Conservation (phyloP, 2,113 vertebrate species). For the Equus quagga region DNA sequence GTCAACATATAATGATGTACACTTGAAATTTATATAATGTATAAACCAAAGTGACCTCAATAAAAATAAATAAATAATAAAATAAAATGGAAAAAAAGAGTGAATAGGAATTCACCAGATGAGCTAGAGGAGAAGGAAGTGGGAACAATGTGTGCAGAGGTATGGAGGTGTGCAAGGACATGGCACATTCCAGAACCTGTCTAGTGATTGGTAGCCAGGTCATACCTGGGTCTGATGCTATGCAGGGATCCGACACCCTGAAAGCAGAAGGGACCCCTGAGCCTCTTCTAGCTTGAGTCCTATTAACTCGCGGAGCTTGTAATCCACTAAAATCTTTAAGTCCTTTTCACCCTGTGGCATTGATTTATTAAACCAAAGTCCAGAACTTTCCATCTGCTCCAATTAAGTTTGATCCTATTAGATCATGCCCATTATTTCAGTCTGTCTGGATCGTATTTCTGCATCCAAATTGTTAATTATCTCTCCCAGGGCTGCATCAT, state of each 20-base stretch:
- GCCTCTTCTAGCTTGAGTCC: neutral
- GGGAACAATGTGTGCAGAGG: accelerated
- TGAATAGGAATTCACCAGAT: neutral
- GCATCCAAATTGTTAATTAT: neutral
- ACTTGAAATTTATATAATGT: too few species aligned
- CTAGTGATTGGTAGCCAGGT: neutral
- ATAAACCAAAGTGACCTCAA: too few species aligned
- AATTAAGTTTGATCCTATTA: neutral
- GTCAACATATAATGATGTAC: too few species aligned
- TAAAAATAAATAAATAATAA: too few species aligned
- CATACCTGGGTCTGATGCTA: neutral
- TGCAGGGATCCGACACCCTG: neutral
- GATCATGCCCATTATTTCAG: neutral
- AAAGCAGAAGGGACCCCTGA: neutral
- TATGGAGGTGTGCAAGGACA: neutral
- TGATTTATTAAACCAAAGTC: neutral
- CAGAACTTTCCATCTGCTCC: neutral
- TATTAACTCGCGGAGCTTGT: neutral
- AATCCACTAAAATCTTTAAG: neutral
- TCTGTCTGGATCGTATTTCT: neutral
- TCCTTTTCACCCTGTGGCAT: neutral
- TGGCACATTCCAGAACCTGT: neutral
- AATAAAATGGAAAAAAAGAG: too few species aligned
- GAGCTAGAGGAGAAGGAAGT: neutral
- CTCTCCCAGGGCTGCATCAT: neutral